A percentile compares a stretch with the other conserved stretches of the same genome.
These are phyloP conservation scores for Halesus radiatus DNA, from an alignment of 1,140 invertebrate genomes.

Conservation along the genomic window DNA sequence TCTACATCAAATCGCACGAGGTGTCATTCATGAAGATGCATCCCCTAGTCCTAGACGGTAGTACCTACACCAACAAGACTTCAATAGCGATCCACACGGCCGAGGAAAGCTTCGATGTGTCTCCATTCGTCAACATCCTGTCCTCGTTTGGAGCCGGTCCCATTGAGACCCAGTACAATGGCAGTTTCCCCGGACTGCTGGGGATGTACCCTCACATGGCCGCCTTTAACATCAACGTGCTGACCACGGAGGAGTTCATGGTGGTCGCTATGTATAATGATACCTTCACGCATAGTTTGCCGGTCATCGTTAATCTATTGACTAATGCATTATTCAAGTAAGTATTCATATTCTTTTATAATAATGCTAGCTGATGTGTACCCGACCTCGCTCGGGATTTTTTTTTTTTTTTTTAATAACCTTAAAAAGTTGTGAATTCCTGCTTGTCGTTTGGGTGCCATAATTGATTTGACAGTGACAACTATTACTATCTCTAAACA, in stretches of 20 bases:
- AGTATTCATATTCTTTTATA: conserved; percentile 41
- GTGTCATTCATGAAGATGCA: conserved; percentile 75
- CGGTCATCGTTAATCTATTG: conserved; percentile 81
- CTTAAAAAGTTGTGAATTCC: too few relatives aligned
- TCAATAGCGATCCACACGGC: conserved; percentile 69
- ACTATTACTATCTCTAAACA: too few relatives aligned
- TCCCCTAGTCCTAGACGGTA: conserved; percentile 72
- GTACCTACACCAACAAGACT: conserved; percentile 68
- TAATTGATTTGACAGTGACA: too few relatives aligned
- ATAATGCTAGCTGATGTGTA: too few relatives aligned
- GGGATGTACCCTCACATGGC: conserved; percentile 75
- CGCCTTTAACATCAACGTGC: conserved; percentile 74
- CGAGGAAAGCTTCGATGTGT: conserved; percentile 62
- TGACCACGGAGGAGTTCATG: conserved; percentile 67
- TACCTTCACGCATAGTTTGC: conserved; percentile 83
- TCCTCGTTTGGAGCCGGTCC: conserved; percentile 66
- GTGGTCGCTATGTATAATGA: conserved; percentile 83
- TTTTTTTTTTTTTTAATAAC: too few relatives aligned
- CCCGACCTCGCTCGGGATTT: too few relatives aligned
- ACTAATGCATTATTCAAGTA: conserved; percentile 80
- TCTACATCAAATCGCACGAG: conserved; percentile 78
- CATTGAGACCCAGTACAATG: conserved; percentile 73
- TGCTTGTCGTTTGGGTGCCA: too few relatives aligned
- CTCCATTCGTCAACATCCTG: conserved; percentile 64
- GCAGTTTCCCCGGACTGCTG: conserved; percentile 75